phyloP scores from a whole-genome alignment of 1,140 invertebrate species.

The Euura saliciscinereae region DNA sequence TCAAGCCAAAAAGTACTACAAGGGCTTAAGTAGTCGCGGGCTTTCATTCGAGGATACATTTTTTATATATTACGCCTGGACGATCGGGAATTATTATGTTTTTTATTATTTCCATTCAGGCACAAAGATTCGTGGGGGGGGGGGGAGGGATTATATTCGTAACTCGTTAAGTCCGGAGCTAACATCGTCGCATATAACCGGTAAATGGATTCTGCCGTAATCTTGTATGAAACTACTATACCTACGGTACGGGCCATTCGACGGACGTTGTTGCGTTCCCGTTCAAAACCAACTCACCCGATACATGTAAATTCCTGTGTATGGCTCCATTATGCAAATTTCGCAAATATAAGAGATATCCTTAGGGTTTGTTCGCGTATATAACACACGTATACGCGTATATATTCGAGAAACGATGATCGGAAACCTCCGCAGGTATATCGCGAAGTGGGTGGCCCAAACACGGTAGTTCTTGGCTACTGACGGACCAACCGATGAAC shows the following conservation, averaged over 20 bases:
- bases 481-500: constrained; percentile 9
- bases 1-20: no score
- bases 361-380: constrained; percentile 3
- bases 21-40: no score
- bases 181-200: background rate
- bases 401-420: background rate
- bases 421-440: background rate
- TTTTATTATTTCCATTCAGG: no score
- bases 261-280: no score
- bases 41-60: no score
- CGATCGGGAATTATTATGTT: no score
- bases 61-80: no score
- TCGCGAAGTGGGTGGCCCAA: constrained; percentile 16
- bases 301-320: background rate
- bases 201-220: background rate
- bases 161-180: no score
- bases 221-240: background rate
- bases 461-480: constrained; percentile 9
- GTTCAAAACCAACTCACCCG: no score
- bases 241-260: background rate
- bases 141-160: no score
- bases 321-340: constrained; percentile 15
- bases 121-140: no score
- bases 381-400: background rate
- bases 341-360: constrained; percentile 16